These are phyloP conservation scores for Agriotes lineatus DNA, from an alignment of 2,888 invertebrate species.

Conservation along the genomic window DNA sequence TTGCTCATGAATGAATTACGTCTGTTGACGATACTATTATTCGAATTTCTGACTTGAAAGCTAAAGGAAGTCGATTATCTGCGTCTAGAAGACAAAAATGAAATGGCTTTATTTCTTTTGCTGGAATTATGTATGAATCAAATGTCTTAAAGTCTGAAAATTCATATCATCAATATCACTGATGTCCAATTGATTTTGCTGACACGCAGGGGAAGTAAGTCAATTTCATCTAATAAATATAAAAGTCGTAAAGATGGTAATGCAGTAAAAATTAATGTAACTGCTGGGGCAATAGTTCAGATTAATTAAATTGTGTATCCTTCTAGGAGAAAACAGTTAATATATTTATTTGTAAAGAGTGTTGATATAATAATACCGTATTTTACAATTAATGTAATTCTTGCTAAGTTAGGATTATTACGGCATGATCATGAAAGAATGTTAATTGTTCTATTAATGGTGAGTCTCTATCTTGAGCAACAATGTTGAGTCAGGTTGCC, in stretches of 20 bases:
- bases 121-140: slow-evolving; percentile 73
- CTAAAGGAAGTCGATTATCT: slow-evolving; percentile 73
- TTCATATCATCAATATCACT: slow-evolving; percentile 71
- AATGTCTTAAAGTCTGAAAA: slow-evolving; percentile 74
- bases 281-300: background rate
- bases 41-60: slow-evolving; percentile 74
- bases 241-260: background rate
- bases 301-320: background rate
- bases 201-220: too few relatives aligned
- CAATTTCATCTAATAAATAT: background rate
- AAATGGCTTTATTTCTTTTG: slow-evolving; percentile 62
- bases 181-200: background rate
- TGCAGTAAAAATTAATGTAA: slow-evolving; percentile 35
- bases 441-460: slow-evolving; percentile 75
- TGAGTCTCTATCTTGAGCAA: slow-evolving; percentile 56
- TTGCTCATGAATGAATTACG: slow-evolving; percentile 76
- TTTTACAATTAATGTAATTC: slow-evolving; percentile 3
- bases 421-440: background rate
- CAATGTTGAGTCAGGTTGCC: background rate
- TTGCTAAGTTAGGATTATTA: background rate
- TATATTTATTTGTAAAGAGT: background rate
- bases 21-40: slow-evolving; percentile 73
- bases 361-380: background rate
- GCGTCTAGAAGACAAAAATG: slow-evolving; percentile 74
- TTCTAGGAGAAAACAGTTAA: background rate